phyloP scores from a whole-genome alignment of 2,113 vertebrate species.

The Rafetus swinhoei region DNA sequence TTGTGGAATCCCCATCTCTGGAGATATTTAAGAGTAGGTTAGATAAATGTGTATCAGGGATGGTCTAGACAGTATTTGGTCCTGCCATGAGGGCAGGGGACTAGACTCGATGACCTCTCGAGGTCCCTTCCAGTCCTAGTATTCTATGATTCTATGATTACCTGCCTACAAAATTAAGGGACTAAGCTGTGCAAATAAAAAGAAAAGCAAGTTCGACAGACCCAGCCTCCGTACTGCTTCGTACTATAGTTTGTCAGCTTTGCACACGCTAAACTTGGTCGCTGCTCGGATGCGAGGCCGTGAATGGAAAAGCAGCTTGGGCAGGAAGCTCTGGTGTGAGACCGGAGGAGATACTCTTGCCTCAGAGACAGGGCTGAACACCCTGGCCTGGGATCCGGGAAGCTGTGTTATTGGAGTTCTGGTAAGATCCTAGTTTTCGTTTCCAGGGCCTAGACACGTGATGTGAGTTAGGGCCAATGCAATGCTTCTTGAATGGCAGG shows the following conservation, averaged over 20 bases:
- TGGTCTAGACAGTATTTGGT: too few species aligned
- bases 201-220: slow-evolving; percentile 11
- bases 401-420: neutral
- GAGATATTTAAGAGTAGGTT: too few species aligned
- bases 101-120: too few species aligned
- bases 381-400: neutral
- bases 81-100: too few species aligned
- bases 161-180: rapidly evolving
- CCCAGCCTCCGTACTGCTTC: neutral
- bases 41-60: too few species aligned
- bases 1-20: too few species aligned
- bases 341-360: neutral
- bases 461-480: neutral
- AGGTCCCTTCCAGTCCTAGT: too few species aligned
- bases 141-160: too few species aligned
- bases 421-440: rapidly evolving
- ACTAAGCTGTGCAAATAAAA: neutral
- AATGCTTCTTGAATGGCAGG: rapidly evolving
- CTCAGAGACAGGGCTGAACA: neutral
- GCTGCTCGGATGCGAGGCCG: neutral
- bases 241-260: neutral
- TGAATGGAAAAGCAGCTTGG: neutral
- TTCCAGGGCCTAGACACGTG: neutral
- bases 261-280: neutral
- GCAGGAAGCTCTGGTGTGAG: neutral